These are phyloP conservation scores for Tauraco hartlaubi DNA, from an alignment of 2,797 vertebrate genomes.

Conservation along the genomic window DNA sequence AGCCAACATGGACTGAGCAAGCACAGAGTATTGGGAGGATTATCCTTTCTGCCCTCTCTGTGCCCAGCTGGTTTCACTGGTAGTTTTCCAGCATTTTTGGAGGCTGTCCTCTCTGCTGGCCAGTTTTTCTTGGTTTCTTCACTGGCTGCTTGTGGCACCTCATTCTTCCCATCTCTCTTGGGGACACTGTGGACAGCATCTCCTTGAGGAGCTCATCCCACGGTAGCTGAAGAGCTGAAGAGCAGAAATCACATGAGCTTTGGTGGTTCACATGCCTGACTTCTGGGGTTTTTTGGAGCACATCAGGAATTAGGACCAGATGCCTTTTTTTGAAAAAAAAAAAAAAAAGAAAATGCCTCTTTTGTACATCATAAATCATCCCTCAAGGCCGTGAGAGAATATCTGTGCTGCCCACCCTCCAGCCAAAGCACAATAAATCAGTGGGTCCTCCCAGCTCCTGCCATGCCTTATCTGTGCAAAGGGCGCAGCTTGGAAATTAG, in stretches of 20 bases:
- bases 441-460: neutral
- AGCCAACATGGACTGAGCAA: neutral
- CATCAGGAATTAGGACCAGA: constrained; percentile 12
- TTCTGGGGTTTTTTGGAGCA: neutral
- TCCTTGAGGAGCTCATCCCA: neutral
- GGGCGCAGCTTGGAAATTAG: neutral
- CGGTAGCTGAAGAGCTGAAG: neutral
- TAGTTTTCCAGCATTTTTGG: neutral
- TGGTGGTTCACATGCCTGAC: neutral
- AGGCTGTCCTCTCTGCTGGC: neutral
- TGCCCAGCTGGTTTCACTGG: neutral
- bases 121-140: neutral
- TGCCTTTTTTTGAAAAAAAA: neutral
- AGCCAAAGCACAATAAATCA: constrained; percentile 34
- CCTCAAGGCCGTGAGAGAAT: constrained; percentile 20
- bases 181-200: neutral
- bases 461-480: constrained; percentile 20
- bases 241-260: neutral
- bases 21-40: neutral
- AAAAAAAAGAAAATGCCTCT: neutral
- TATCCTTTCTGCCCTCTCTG: neutral
- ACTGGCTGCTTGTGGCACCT: neutral
- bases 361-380: constrained; percentile 39
- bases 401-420: neutral
- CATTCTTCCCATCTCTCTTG: neutral